Evolutionary conservation across 92 coral and sea anemone genomes (phyloP).

Genomic region (Diadumene lineata): DNA sequence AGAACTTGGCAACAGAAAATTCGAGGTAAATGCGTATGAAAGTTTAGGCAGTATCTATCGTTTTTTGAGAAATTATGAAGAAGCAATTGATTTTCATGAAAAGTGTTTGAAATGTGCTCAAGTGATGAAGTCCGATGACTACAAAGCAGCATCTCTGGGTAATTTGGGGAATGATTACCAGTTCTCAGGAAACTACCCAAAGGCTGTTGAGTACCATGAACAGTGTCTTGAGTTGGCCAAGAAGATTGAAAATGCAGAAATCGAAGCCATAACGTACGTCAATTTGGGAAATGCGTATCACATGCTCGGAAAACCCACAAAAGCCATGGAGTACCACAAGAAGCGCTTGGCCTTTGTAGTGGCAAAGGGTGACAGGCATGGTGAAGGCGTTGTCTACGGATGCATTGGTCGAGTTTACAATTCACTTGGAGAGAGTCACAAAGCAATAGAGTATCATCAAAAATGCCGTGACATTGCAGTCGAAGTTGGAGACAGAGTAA

Average conservation of each 20-base stretch:
- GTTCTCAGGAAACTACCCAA: not conserved
- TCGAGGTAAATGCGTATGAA: not conserved
- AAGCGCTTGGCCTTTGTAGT: not conserved
- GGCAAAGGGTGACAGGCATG: not conserved
- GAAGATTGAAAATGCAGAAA: not conserved
- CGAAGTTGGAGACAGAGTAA: not conserved
- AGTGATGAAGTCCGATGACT: not conserved
- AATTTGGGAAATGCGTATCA: not conserved
- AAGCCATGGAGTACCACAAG: not conserved
- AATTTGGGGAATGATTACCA: not conserved
- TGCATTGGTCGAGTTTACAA: not conserved
- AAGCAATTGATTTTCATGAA: not conserved
- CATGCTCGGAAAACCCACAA: not conserved
- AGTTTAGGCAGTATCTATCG: not conserved
- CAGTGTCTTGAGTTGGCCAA: not conserved
- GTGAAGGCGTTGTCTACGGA: not conserved
- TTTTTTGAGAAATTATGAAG: not conserved
- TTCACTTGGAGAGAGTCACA: not conserved
- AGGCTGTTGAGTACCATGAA: not conserved
- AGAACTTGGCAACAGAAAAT: not conserved
- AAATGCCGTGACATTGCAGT: not conserved
- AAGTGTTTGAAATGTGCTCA: not conserved
- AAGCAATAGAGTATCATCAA: conserved; percentile 4
- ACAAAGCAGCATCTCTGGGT: not conserved
- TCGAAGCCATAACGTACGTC: not conserved